Evolutionary conservation across 2,113 vertebrate genomes (phyloP), one percentile per base, ranked within the genome.

Genomic region (Oreochromis tanganicae): DNA sequence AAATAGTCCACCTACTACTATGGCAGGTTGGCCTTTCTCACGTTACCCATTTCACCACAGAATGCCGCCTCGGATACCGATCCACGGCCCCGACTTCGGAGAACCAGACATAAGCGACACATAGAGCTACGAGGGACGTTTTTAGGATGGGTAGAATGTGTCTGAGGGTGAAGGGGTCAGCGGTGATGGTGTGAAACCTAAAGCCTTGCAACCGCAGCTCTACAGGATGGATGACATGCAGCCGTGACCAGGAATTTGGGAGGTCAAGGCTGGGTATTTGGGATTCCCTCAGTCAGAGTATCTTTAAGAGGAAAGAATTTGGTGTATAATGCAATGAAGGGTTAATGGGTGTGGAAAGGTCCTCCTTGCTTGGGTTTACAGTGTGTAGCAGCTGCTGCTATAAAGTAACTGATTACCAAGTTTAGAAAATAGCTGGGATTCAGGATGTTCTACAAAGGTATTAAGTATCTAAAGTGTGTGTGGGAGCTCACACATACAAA

Each of bases 221-320:
- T 52, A 90, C 88, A 82, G 83, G 56, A 6, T 2, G 57, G 89
- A 87, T 90, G 91, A 91, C 90, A 90, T 87, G 83, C 89, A 61
- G 87, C 86, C 90, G 55, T 90, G 91, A 91, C 91, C 48, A 54
- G 91, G 94, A 92, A 95, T 94, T 88, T 89, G 46, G 82, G 68
- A 54, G 93, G 94, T 95, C 95, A 93, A 63, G 80, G 82, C n/a
- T 19, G 46, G 84, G 88, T 91, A 92, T 95, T 80, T 83, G 87
- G 92, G 92, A 91, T 93, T 93, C 93, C 84, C 88, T 95, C 84
- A 55, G 83, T 92, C 73, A 84, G 87, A 91, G 83, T 86, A 46
- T 89, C 86, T 93, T 41, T 85, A 61, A 79, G 55, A 57, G 68
- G 48, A 46, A 91, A 82, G 93, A 89, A 92, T 93, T 81, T 41